These are phyloP conservation scores for Chloroceryle inda DNA, from an alignment of 2,797 vertebrate genomes.

Conservation along the genomic window DNA sequence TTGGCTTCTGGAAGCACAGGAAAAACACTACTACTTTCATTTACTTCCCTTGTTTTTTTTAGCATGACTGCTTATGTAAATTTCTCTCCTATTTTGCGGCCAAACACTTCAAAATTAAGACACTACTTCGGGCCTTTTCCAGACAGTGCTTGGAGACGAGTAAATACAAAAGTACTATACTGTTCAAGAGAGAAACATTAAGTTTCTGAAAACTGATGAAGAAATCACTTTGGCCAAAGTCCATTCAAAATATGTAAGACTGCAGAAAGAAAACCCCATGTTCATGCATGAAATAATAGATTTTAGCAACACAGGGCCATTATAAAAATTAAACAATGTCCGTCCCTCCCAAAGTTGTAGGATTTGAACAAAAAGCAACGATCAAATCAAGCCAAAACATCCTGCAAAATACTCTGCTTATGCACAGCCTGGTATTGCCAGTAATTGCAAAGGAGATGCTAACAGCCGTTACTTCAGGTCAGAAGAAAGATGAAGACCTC, in stretches of 20 bases:
- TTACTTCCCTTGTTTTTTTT: background rate
- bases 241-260: background rate
- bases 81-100: background rate
- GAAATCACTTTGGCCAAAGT: background rate
- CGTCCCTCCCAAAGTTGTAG: background rate
- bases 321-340: background rate
- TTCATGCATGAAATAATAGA: background rate
- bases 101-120: conserved; percentile 15
- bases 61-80: background rate
- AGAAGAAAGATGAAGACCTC: background rate
- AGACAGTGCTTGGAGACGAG: background rate
- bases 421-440: background rate
- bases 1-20: background rate
- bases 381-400: background rate
- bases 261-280: background rate
- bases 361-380: background rate
- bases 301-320: background rate
- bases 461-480: background rate
- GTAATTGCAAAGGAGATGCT: background rate
- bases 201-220: background rate
- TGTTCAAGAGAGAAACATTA: background rate
- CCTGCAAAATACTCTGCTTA: background rate
- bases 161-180: background rate
- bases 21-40: background rate
- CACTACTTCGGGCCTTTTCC: background rate